Percentiles rank a stretch among this genome's conserved stretches.
Evolutionary conservation across 2,113 vertebrate genomes (phyloP).

Genomic region (Elephantulus edwardii): DNA sequence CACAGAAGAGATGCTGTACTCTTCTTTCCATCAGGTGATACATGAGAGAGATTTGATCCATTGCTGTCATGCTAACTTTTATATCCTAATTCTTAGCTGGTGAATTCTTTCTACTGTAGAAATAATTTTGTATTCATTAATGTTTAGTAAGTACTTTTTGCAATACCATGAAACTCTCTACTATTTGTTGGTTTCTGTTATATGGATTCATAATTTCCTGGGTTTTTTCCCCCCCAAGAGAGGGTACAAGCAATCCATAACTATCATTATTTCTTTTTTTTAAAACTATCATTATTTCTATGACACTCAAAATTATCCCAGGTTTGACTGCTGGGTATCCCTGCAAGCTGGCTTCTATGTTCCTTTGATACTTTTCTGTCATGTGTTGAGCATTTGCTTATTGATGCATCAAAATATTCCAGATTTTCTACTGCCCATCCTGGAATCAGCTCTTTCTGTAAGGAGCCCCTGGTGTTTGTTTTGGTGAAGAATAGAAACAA

Average conservation of each 20-base stretch:
- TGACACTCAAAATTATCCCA: neutral
- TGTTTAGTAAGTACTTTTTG: no score
- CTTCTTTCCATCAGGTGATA: neutral
- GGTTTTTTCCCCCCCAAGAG: no score
- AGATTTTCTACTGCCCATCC: neutral
- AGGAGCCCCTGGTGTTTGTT: neutral
- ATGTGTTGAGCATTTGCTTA: neutral
- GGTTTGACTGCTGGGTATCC: neutral
- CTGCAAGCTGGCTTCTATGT: neutral
- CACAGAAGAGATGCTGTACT: neutral
- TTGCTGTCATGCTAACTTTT: neutral
- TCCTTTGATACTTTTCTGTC: neutral
- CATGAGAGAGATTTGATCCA: neutral
- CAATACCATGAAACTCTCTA: no score
- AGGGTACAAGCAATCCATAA: neutral
- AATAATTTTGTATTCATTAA: neutral
- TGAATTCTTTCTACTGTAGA: neutral
- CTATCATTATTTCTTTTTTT: neutral
- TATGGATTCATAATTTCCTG: neutral
- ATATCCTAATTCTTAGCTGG: neutral
- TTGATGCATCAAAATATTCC: neutral
- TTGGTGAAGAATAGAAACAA: neutral
- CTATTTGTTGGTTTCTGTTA: no score
- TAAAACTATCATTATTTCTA: conserved; percentile 8
- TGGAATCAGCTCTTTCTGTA: neutral